Evolutionary conservation across 53 echinoderm and acorn worm species (phyloP).

Genomic region (Pentamera pediparva): DNA sequence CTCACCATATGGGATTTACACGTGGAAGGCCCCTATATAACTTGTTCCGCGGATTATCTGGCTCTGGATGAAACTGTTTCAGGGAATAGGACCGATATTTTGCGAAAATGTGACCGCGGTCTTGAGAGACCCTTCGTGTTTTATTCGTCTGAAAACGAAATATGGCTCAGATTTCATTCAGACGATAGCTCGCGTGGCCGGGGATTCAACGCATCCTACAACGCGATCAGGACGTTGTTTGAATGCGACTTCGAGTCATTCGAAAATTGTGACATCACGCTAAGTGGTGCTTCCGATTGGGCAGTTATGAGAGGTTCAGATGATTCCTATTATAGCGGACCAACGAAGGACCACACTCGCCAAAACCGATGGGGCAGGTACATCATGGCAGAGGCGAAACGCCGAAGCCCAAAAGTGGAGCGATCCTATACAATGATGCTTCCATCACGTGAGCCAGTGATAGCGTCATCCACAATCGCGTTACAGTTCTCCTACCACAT

Average conservation of each 20-base stretch:
- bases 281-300: neutral
- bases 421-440: neutral
- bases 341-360: neutral
- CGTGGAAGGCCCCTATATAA: neutral
- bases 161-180: neutral
- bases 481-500: constrained; percentile 18
- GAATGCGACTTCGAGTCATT: constrained; percentile 7
- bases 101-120: constrained; percentile 15
- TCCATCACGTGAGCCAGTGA: neutral
- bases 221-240: neutral
- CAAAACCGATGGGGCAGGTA: neutral
- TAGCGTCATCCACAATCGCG: neutral
- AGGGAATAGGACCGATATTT: neutral
- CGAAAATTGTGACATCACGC: neutral
- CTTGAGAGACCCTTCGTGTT: neutral
- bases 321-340: constrained; percentile 13
- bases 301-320: neutral
- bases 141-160: neutral
- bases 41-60: constrained; percentile 6
- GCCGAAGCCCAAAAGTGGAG: neutral
- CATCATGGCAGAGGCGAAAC: neutral
- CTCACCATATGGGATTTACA: constrained; percentile 11
- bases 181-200: neutral
- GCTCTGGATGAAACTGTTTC: neutral
- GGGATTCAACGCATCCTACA: constrained; percentile 18